Conservation (phyloP, 53 echinoderm and acorn worm genomes). For the Apostichopus leukothele region DNA sequence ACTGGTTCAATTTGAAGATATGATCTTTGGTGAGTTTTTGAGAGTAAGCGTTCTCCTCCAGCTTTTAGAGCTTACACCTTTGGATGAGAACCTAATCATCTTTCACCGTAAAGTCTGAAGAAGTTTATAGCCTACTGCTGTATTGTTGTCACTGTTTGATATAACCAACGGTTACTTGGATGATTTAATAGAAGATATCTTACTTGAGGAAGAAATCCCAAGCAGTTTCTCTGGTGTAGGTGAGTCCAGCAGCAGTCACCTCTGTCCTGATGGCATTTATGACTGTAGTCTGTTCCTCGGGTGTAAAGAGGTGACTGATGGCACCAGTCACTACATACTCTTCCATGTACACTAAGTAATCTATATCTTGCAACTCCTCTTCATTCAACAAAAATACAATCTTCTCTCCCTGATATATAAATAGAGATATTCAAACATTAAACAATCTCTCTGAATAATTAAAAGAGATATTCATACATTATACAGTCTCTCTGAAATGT, state of each 20-base stretch:
- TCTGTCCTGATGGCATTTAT: conserved; percentile 98
- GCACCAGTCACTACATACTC: conserved; percentile 98
- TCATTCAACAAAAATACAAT: conserved; percentile 80
- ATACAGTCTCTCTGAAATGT: no score
- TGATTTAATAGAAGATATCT: conserved; percentile 19
- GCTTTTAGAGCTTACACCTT: no score
- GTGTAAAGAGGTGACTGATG: conserved; percentile 90
- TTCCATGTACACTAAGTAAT: conserved; percentile 88
- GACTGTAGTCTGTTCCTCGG: conserved; percentile 93
- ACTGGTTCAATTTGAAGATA: no score
- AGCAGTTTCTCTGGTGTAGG: conserved; percentile 94
- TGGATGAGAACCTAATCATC: no score
- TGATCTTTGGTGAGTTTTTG: no score
- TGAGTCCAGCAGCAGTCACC: conserved; percentile 88
- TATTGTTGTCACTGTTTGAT: no score
- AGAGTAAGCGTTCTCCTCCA: no score
- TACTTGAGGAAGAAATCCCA: conserved; percentile 99
- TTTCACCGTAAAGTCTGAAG: no score
- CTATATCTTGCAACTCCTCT: conserved; percentile 77
- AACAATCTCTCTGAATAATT: no score
- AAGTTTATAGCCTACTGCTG: no score
- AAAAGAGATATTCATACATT: no score
- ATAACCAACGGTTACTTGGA: no score
- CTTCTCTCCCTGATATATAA: conserved; percentile 82
- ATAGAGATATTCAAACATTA: neutral